phyloP scores from a whole-genome alignment of 2,113 vertebrate species.

The Pterocles gutturalis region DNA sequence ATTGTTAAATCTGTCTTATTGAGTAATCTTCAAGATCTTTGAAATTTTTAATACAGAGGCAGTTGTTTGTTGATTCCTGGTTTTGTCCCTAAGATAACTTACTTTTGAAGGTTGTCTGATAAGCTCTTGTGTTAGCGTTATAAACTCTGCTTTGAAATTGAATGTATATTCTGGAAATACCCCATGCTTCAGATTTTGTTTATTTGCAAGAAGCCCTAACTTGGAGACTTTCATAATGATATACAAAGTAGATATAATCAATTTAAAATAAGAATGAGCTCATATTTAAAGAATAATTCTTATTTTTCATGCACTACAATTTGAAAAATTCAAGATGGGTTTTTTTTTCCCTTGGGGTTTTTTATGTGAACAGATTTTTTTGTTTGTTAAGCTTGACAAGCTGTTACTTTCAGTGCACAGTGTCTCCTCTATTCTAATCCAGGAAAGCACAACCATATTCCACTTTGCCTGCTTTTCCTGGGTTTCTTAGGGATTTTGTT shows the following conservation, averaged over 20 bases:
- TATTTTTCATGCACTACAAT: not conserved
- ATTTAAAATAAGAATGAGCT: not conserved
- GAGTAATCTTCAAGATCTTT: not conserved
- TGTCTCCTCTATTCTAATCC: not conserved
- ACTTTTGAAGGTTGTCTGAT: not conserved
- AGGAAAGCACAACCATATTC: not conserved
- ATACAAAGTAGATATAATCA: not conserved
- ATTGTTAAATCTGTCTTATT: not conserved
- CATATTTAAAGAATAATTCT: not conserved
- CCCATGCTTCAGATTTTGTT: not conserved
- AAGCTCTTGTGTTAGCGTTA: not conserved
- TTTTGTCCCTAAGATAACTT: not conserved
- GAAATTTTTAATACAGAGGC: not conserved
- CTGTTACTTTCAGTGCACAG: not conserved
- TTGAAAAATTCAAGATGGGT: not conserved
- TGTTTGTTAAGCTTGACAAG: not conserved
- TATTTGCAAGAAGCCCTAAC: not conserved
- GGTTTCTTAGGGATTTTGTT: not conserved
- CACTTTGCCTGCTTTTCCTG: not conserved
- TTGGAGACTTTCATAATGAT: not conserved
- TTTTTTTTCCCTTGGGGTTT: not conserved
- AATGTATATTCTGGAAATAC: not conserved
- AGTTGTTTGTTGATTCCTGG: fast-evolving
- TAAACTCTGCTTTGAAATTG: not conserved
- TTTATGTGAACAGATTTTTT: not conserved